Evolutionary conservation across 2,888 invertebrate species (phyloP).

Genomic region (Pammene aurita): DNA sequence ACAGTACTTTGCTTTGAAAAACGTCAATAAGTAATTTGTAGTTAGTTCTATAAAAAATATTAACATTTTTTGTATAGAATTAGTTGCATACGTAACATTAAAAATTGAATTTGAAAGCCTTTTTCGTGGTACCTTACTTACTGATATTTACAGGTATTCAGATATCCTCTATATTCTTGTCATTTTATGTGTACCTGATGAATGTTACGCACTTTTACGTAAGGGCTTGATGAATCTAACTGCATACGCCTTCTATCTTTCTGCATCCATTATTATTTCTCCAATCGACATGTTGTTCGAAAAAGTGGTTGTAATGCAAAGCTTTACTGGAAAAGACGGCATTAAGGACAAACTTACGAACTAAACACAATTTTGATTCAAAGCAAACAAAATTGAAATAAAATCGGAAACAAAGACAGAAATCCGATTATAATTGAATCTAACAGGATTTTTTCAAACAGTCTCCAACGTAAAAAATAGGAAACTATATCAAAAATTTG

Average conservation of each 20-base stretch:
- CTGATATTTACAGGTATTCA: conserved; percentile 30
- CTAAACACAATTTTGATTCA: conserved; percentile 38
- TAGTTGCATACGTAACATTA: not conserved
- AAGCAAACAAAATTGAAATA: conserved; percentile 31
- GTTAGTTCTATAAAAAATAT: not conserved
- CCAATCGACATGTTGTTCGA: conserved; percentile 5
- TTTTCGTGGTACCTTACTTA: conserved; percentile 17
- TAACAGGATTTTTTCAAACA: not conserved
- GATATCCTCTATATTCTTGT: conserved; percentile 17
- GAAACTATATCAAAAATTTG: too few species aligned
- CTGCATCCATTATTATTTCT: conserved; percentile 18
- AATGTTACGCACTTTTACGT: conserved; percentile 15
- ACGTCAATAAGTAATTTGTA: not conserved
- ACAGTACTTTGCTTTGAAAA: not conserved
- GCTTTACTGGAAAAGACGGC: conserved; percentile 34
- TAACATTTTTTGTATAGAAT: not conserved
- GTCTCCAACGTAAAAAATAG: too few species aligned
- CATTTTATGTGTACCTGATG: conserved; percentile 30
- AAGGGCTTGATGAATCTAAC: not conserved
- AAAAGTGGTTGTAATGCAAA: conserved; percentile 12
- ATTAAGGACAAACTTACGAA: conserved; percentile 31
- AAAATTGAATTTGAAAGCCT: not conserved
- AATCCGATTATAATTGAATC: conserved; percentile 9
- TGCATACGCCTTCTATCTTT: conserved; percentile 14
- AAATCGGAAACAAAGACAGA: conserved; percentile 14